Evolutionary conservation across 2,113 vertebrate species (phyloP), one percentile per base, ranked within the genome.

Genomic region (Acrocephalus arundinaceus): DNA sequence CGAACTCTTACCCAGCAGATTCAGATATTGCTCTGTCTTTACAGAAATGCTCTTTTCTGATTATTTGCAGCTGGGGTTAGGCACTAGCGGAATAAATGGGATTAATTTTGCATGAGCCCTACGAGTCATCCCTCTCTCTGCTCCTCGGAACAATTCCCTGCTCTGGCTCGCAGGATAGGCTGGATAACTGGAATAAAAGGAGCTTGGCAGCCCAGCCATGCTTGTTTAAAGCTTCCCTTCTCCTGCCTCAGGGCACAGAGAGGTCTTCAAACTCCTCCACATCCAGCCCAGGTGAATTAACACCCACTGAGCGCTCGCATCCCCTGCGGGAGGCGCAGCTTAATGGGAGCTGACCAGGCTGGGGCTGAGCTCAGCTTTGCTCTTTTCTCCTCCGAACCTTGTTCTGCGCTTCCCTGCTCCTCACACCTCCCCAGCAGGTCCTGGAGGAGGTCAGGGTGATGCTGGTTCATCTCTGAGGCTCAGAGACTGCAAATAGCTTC

Each of bases 191-290:
- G 31, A 46, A 73, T 65, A 23, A 90, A 89, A 75, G 58, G 10
- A 28, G 7, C 37, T 84, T 68, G 72, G 57, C 76, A 86, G 90
- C 68, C 37, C 37, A 72, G 48, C 63, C 65, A 22, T 3, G 27
- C 79, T 57, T 48, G 59, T 51, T 49, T 37, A 28, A 91, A 30
- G 18, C 71, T 94, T 79, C 31, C 13, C 46, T 59, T 65, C 84
- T 92, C 27, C 83, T 81, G 68, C 93, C 86, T 86, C 22, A 1
- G 68, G 71, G 78, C 78, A 75, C 41, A 41, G 57, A 78, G 84
- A 94, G 48, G 30, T 54, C 80, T 91, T 76, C 71, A 79, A 74
- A 58, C 90, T 54, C 84, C 46, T 81, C 71, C 46, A 28, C 48
- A 22, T 52, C 39, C 75, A 80, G 31, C 61, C 24, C 59, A 52